These are phyloP conservation scores for Cyaniris semiargus DNA, from an alignment of 2,888 invertebrate species.

Conservation along the genomic window DNA sequence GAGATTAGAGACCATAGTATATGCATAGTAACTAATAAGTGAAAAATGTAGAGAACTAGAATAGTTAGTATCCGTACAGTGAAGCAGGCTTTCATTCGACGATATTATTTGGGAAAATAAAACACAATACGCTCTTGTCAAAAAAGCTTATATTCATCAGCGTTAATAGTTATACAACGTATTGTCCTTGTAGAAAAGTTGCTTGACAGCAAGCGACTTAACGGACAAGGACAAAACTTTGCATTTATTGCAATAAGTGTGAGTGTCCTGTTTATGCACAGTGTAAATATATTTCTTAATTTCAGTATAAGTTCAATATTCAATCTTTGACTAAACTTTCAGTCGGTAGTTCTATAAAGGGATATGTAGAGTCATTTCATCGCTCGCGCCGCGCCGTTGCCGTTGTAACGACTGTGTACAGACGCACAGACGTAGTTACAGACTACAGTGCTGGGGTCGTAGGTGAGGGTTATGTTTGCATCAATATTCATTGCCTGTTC, in stretches of 20 bases:
- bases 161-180: no score
- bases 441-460: not conserved
- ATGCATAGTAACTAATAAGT: not conserved
- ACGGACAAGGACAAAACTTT: no score
- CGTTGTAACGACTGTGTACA: not conserved
- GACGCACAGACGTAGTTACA: not conserved
- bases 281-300: not conserved
- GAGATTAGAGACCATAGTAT: not conserved
- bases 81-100: no score
- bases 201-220: no score
- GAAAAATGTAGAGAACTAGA: not conserved
- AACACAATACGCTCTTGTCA: no score
- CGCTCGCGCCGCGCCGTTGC: not conserved
- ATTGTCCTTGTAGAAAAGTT: no score
- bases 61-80: no score
- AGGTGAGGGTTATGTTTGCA: conserved; percentile 11
- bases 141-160: no score
- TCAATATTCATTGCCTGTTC: conserved; percentile 24
- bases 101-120: no score
- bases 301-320: not conserved
- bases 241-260: no score
- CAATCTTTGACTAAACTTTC: not conserved
- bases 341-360: not conserved
- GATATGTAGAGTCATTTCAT: not conserved
- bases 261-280: not conserved